phyloP scores from a whole-genome alignment of 2,797 vertebrate species.

The Gephyroberyx darwinii region DNA sequence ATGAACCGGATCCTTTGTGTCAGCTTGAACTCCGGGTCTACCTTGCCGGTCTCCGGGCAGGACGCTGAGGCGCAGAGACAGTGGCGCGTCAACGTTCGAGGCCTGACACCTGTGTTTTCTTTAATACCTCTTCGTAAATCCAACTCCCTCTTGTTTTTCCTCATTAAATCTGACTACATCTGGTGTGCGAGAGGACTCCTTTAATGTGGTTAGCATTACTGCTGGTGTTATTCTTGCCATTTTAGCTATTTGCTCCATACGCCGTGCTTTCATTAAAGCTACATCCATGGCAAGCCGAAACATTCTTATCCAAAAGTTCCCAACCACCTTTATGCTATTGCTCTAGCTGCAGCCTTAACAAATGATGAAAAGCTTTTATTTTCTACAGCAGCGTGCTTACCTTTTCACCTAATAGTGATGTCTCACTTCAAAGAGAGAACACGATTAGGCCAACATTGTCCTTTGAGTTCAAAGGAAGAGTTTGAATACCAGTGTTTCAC shows the following conservation, averaged over 20 bases:
- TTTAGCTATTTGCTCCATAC: constrained; percentile 77
- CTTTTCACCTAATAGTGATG: constrained; percentile 86
- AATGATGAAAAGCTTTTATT: constrained; percentile 85
- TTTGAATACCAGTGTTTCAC: constrained; percentile 84
- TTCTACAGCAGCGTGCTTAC: constrained; percentile 81
- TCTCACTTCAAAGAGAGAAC: constrained; percentile 85
- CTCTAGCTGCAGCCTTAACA: constrained; percentile 75
- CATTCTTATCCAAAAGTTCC: constrained; percentile 70
- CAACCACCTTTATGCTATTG: constrained; percentile 77
- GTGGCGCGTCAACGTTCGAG: constrained; percentile 30
- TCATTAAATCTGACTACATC: constrained; percentile 82
- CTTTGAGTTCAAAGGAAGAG: constrained; percentile 84
- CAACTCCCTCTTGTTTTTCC: constrained; percentile 76
- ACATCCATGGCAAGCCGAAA: constrained; percentile 60
- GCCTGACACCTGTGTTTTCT: constrained; percentile 79
- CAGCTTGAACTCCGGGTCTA: constrained; percentile 21
- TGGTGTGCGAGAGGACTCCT: constrained; percentile 73
- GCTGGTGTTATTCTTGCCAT: constrained; percentile 77
- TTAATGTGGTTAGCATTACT: constrained; percentile 80
- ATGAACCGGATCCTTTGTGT: constrained; percentile 24
- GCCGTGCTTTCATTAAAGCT: constrained; percentile 73
- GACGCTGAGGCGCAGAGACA: constrained; percentile 25
- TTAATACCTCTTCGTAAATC: constrained; percentile 71
- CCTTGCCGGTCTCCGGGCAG: neutral
- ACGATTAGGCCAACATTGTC: constrained; percentile 86